Base-by-base conservation (phyloP, 1,140 invertebrate species). In the Calephelis nemesis region DNA sequence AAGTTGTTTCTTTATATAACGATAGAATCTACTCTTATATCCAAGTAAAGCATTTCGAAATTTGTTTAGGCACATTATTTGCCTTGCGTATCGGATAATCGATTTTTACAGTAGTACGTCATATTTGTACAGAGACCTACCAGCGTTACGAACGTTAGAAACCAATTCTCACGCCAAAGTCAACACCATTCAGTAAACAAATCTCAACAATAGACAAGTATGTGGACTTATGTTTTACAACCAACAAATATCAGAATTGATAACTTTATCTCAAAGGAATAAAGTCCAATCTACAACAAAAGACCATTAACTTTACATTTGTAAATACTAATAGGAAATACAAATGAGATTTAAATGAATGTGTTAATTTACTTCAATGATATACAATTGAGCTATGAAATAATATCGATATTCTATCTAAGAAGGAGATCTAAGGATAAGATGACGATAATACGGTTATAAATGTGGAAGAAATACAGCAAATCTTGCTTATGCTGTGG, bases 141-240 rank as follows among this genome's bases (percentile, higher is more conserved):
- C 80, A 74, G 75, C 66, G 72, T 78, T 78, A 77, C 74, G 76
- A 64, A 77, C 78, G 66, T 82, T 79, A 80, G 80, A 82, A 84
- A 79, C 76, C 78, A 84, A 84, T 86, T 87, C 84, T 87, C 84
- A 87, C 84, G 82, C 81, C 75, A 78, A 77, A 78, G 77, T 82
- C 78, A 82, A 82, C 79, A 82, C 74, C 81, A 84, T 81, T 81
- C 76, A 74, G 82, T 84, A 84, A 84, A 87, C 80, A 87, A 78
- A 82, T 78, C 74, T 78, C 78, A 78, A 87, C 81, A 87, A 84
- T 85, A 79, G 82, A 75, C 73, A 82, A 81, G 74, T 77, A 74
- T 80, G 71, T 81, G 75, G 77, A 82, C 81, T 78, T 78, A 80
- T 77, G 73, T 83, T 83, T 76, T 72, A 78, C 72, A 75, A 79